These are phyloP conservation scores for Bubo scandiacus DNA, from an alignment of 2,113 vertebrate genomes.

Conservation along the genomic window DNA sequence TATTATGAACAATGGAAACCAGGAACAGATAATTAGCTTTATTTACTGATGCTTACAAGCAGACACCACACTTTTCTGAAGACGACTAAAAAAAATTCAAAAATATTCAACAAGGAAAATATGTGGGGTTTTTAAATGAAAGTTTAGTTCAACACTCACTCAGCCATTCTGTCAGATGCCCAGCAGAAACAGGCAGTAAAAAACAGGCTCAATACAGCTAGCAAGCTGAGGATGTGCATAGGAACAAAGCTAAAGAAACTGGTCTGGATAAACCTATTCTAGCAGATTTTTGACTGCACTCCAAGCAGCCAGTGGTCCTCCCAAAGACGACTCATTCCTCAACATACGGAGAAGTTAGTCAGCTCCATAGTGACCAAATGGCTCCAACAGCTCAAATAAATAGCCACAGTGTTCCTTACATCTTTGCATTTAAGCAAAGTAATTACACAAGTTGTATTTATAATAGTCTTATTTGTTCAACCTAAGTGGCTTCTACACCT, in stretches of 20 bases:
- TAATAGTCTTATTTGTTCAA: neutral
- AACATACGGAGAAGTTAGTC: neutral
- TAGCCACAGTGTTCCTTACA: neutral
- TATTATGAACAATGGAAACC: neutral
- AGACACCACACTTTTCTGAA: neutral
- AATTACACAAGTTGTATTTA: neutral
- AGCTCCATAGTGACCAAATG: neutral
- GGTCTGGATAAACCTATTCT: neutral
- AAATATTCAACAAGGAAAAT: neutral
- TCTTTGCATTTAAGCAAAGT: neutral
- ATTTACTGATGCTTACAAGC: neutral
- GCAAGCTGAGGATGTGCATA: neutral
- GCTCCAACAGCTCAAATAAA: neutral
- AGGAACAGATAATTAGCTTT: neutral
- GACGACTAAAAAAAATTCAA: neutral
- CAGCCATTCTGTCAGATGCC: neutral
- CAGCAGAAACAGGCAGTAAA: neutral
- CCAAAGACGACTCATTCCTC: neutral
- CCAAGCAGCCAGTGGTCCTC: neutral
- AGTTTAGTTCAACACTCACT: neutral
- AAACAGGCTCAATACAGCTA: neutral
- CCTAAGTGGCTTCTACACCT: neutral
- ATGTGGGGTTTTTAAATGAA: neutral
- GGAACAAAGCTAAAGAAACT: neutral
- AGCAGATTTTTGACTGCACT: neutral